Evolutionary conservation across 1,140 invertebrate species (phyloP).

Genomic region (Rhysida immarginata): DNA sequence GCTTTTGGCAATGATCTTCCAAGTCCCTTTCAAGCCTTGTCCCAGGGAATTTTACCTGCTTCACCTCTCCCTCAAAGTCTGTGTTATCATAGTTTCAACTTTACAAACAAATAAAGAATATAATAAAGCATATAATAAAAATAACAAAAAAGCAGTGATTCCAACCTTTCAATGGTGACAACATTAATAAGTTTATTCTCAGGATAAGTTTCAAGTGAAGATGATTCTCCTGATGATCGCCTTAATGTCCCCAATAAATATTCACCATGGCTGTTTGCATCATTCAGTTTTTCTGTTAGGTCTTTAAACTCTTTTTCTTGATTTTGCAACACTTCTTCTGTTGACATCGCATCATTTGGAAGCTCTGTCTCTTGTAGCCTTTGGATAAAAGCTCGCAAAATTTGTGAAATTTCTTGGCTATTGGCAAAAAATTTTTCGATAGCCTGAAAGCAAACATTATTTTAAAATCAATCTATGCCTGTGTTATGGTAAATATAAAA

Average conservation of each 20-base stretch:
- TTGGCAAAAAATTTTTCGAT: slow-evolving; percentile 85
- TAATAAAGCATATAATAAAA: too few relatives aligned
- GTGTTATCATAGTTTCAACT: too few relatives aligned
- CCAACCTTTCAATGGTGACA: slow-evolving; percentile 72
- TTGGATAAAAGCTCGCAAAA: slow-evolving; percentile 67
- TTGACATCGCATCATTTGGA: slow-evolving; percentile 63
- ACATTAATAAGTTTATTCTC: slow-evolving; percentile 68
- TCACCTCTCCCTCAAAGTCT: too few relatives aligned
- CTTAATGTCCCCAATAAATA: slow-evolving; percentile 56
- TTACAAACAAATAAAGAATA: too few relatives aligned
- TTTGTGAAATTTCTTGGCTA: slow-evolving; percentile 69
- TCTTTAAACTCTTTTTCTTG: slow-evolving; percentile 48
- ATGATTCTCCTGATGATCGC: slow-evolving; percentile 48
- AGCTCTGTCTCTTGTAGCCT: slow-evolving; percentile 60
- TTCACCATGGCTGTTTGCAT: slow-evolving; percentile 68
- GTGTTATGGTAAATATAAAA: too few relatives aligned
- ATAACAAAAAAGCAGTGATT: too few relatives aligned
- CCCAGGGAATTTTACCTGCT: too few relatives aligned
- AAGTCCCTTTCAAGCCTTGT: too few relatives aligned
- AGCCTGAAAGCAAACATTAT: slow-evolving; percentile 40
- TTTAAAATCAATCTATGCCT: too few relatives aligned
- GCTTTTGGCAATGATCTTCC: too few relatives aligned
- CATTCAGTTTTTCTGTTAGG: slow-evolving; percentile 60
- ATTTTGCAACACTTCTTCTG: slow-evolving; percentile 46
- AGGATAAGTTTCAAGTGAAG: slow-evolving; percentile 30